Evolutionary conservation across 2,113 vertebrate genomes (phyloP), one percentile per base, ranked within the genome.

Genomic region (Oplegnathus fasciatus): DNA sequence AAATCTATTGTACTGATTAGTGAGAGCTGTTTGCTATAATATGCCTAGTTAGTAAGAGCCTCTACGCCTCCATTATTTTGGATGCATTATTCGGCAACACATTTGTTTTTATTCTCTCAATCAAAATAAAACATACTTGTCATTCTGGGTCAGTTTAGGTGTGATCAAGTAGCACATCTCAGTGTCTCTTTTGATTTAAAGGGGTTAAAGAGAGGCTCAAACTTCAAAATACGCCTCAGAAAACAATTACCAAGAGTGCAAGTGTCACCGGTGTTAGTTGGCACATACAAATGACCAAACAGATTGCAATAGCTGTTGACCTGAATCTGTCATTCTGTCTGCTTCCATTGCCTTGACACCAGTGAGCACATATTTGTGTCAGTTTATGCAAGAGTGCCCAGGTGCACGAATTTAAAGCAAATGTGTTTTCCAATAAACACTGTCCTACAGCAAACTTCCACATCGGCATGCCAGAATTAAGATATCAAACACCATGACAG

Each of bases 401-500:
- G 75, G 81, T 86, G 70, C 77, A 57, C 72, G 46, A 64, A 65
- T 70, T 82, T 50, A 81, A 82, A 83, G 66, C 65, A 48, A 67
- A 64, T 55, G 37, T 81, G 71, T 80, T 82, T 74, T 74, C 72
- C 48, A 52, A 74, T 76, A 66, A 92, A 75, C 50, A 46, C 68
- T 11, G 52, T 76, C 78, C 70, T 58, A 69, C 30, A 81, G 26
- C 37, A 50, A 78, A 80, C 42, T 6, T 70, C 50, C 64, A 76
- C 80, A 62, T 61, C 46, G 20, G 3, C 20, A 30, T 0, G n/a
- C 9, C 42, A 14, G 2, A 69, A 81, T 90, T 22, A 88, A 87
- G 80, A 86, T 86, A 91, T 93, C 90, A 93, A 89, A 84, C 52
- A 60, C 34, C n/a, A 0, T 88, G 87, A 86, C 89, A 83, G 82